Conservation (phyloP, 1,140 invertebrate species). For the Pomacea maculata region DNA sequence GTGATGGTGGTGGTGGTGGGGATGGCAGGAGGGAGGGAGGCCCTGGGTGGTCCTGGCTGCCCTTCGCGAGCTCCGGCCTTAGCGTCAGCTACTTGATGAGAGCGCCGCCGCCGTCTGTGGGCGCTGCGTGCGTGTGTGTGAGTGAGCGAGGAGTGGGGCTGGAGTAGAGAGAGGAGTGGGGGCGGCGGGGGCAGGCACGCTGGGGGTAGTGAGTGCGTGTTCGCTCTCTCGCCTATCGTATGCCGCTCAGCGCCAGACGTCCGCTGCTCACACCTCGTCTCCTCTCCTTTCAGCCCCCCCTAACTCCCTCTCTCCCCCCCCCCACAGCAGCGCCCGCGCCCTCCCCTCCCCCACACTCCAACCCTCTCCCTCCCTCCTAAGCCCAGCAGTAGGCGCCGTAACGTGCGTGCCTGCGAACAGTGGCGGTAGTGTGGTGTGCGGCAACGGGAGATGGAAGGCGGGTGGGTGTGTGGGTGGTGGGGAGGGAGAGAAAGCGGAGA, state of each 20-base stretch:
- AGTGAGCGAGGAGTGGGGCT: too few species aligned
- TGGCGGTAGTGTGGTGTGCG: too few species aligned
- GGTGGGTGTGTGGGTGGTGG: too few species aligned
- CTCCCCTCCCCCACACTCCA: neutral
- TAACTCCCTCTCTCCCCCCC: neutral
- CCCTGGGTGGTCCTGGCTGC: constrained; percentile 1
- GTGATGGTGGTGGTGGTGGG: neutral
- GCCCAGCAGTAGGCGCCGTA: neutral
- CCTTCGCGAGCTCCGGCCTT: neutral
- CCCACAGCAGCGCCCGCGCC: neutral
- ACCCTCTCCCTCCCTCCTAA: neutral
- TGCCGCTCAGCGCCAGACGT: constrained; percentile 2
- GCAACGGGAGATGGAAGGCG: too few species aligned
- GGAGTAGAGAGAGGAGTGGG: too few species aligned
- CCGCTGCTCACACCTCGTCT: constrained; percentile 20
- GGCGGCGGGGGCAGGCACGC: neutral
- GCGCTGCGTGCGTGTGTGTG: too few species aligned
- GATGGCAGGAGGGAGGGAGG: neutral
- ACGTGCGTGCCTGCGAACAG: too few species aligned
- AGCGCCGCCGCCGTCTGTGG: too few species aligned
- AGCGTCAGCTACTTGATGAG: too few species aligned
- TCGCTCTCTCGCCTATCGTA: neutral
- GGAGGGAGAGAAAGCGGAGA: too few species aligned
- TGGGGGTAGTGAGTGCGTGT: constrained; percentile 6
- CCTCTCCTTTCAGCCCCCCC: neutral